Base-by-base conservation (phyloP, 1,140 invertebrate species). In the Leguminivora glycinivorella region DNA sequence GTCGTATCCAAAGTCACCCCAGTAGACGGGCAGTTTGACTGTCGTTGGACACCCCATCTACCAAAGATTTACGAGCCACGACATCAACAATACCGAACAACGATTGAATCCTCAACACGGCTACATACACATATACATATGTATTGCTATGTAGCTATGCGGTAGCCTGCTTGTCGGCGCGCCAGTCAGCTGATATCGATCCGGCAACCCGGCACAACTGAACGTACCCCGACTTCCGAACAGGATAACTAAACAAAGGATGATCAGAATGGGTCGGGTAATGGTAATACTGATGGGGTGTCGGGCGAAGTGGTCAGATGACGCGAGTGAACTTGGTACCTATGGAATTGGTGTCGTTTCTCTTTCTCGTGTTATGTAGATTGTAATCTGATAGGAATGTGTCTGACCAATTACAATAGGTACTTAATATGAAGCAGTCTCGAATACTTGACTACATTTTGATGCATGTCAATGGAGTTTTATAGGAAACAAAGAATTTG, bases 151-250 rank as follows among this genome's bases (percentile, higher is more conserved):
- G 58, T 63, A 63, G 58, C 58, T 63, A 63, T 63, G 58, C 58
- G 58, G 58, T 25, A 60, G 56, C 56, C 56, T 26, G 24, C 56
- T 2, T 52, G 47, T 19, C 29, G 58, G 58, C 58, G 56, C 56
- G 14, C 26, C 58, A 63, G 58, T 63, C 58, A 63, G 58, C 58
- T 63, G 58, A 63, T 63, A 63, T 63, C 29, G 58, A 63, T 63
- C 58, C 58, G 7, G n/a, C 26, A 29, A 34, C 14, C 58, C 58
- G 58, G 58, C 58, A n/a, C n/a, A n/a, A 17, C 26, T 1, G 58
- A 29, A 31, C 0, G 26, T 29, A 63, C 58, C 25, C 22, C 24
- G 26, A 29, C 14, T 29, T n/a, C 14, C 26, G 7, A 29, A 31
- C 58, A 34, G 25, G 58, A 29, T 29, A 9, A 12, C 26, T 14